A percentile compares a stretch with the other conserved stretches of the same genome.
These are phyloP conservation scores for Atherinomorus stipes DNA, from an alignment of 2,113 vertebrate species.

Conservation along the genomic window DNA sequence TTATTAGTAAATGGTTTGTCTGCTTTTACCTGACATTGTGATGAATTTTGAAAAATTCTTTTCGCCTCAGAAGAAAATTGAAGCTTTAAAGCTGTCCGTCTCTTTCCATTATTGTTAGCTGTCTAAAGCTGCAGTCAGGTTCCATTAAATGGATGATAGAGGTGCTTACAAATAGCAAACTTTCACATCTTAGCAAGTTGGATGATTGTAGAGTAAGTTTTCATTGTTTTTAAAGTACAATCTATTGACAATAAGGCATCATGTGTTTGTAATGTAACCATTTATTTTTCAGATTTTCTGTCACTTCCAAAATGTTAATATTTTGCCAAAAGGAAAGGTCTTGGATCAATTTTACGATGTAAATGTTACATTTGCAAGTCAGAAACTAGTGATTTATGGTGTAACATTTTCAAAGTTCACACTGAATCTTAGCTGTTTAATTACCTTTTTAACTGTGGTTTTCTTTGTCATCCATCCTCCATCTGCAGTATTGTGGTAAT, in stretches of 20 bases:
- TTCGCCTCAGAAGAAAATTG: not conserved
- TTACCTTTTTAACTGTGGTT: not conserved
- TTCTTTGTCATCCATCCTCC: not conserved
- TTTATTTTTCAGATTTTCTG: not conserved
- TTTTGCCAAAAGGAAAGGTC: not conserved
- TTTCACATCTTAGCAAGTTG: not conserved
- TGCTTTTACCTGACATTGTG: conserved; percentile 1
- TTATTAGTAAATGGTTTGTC: not conserved
- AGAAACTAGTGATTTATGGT: not conserved
- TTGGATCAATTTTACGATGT: no score
- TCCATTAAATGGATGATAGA: not conserved
- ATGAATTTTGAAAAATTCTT: not conserved
- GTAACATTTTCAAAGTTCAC: conserved; percentile 12
- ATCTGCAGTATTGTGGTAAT: not conserved
- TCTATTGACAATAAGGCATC: not conserved
- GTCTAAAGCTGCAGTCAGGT: not conserved
- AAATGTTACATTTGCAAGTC: conserved; percentile 18
- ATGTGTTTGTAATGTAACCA: not conserved
- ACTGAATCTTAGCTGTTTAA: no score
- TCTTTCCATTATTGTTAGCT: not conserved
- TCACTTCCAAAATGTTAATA: not conserved
- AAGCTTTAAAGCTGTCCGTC: not conserved
- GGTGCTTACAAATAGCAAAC: not conserved
- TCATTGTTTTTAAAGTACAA: not conserved
- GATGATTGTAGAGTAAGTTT: not conserved